Base-by-base conservation (phyloP, 2,888 invertebrate species). In the Uropetala carovei region DNA sequence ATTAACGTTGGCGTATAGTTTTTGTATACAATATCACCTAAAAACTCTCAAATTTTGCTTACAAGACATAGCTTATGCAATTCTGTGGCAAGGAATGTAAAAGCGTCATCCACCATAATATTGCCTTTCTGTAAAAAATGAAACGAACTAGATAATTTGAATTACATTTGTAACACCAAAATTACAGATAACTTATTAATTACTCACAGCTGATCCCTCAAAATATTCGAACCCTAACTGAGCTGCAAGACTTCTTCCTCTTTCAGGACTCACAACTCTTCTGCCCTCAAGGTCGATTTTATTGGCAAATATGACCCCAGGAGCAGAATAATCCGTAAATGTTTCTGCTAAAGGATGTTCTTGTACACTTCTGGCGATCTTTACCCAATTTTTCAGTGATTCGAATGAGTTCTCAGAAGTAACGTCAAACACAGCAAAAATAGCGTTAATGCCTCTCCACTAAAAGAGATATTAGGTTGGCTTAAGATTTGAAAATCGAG, bases 181-280 rank as follows among this genome's bases (percentile, higher is more conserved):
- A 9, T n/a, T 43, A 8, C 43, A 0, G 9, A 4, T 8, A 82
- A 43, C 11, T 11, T n/a, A 11, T 0, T 13, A n/a, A n/a, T 18
- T 64, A 89, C 89, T 89, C 89, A 89, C 89, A 18, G 89, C 89
- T 30, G 89, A 64, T 30, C 89, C 89, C 43, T 89, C 89, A 43
- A 89, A 89, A 43, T 89, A 89, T 10, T n/a, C 43, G 13, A 68
- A 89, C 64, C 89, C 89, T 43, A 89, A 43, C 11, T 89, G 89
- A 43, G 89, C 60, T 30, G 89, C 89, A 18, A 89, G 16, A 8
- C 13, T 64, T 43, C 43, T 43, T 10, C 43, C 89, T 68, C 43
- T 30, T 7, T 64, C 89, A 30, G 89, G 13, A 64, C 16, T 89
- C 27, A 89, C 64, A 64, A 43, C 43, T 18, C 89, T 89, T n/a